Conservation (phyloP, 64 coral and sea anemone species). For the Cladopsammia gracilis region DNA sequence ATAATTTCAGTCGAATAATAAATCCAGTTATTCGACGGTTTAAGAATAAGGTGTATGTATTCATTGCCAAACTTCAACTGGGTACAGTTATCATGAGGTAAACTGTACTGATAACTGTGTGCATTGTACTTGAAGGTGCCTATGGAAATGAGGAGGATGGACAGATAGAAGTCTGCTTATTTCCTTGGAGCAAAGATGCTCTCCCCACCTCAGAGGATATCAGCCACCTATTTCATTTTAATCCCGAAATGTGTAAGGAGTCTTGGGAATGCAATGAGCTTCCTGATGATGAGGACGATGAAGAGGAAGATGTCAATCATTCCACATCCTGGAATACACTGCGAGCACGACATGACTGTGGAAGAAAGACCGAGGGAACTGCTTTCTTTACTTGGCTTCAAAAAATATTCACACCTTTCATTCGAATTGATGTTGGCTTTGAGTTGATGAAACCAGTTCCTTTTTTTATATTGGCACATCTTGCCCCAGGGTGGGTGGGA, state of each 20-base stretch:
- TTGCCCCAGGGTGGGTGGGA: slow-evolving; percentile 83
- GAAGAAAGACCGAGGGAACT: neutral
- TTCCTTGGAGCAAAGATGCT: slow-evolving; percentile 58
- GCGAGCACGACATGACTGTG: neutral
- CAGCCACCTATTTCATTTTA: slow-evolving; percentile 27
- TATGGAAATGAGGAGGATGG: slow-evolving; percentile 63
- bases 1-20: no score
- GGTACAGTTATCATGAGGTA: no score
- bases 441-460: slow-evolving; percentile 76
- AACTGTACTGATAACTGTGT: neutral
- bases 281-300: neutral
- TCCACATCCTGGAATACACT: neutral
- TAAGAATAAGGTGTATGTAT: no score
- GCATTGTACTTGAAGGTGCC: neutral
- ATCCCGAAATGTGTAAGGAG: slow-evolving; percentile 57
- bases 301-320: neutral
- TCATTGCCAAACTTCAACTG: no score
- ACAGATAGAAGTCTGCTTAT: slow-evolving; percentile 62
- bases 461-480: slow-evolving; percentile 50
- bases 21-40: no score
- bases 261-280: neutral
- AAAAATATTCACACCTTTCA: slow-evolving; percentile 49
- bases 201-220: slow-evolving; percentile 51
- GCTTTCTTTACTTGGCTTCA: slow-evolving; percentile 63
- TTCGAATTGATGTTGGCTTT: slow-evolving; percentile 44